A percentile compares a stretch with the other conserved stretches of the same genome.
phyloP scores from a whole-genome alignment of 2,797 vertebrate species.

The Eidolon dupreanum region DNA sequence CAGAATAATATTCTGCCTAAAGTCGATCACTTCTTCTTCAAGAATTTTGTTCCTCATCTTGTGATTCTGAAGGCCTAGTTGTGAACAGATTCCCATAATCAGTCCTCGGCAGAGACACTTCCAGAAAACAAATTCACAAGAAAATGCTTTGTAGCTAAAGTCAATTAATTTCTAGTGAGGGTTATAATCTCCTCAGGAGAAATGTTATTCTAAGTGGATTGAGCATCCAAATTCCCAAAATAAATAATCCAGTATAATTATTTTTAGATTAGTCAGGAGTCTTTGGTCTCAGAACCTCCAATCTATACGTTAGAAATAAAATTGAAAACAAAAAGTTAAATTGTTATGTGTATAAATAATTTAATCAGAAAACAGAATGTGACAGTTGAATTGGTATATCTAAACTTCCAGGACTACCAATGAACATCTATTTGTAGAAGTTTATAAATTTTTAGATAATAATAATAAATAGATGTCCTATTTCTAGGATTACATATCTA shows the following conservation, averaged over 20 bases:
- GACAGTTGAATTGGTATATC: background rate
- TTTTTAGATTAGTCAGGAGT: constrained; percentile 17
- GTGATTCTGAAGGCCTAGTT: constrained; percentile 20
- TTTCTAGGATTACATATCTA: constrained; percentile 9
- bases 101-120: constrained; percentile 6
- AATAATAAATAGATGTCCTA: background rate
- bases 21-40: background rate
- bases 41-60: background rate
- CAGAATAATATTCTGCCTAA: constrained; percentile 2
- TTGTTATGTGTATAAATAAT: background rate
- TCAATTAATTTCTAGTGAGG: constrained; percentile 52
- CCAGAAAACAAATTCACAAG: background rate
- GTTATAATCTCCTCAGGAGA: constrained; percentile 28
- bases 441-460: background rate
- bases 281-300: constrained; percentile 19
- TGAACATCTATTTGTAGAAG: background rate
- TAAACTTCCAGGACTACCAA: background rate
- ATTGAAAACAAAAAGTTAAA: background rate
- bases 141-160: constrained; percentile 54
- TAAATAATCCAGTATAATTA: constrained; percentile 47
- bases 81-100: constrained; percentile 20
- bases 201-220: constrained; percentile 55
- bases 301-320: constrained; percentile 44
- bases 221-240: constrained; percentile 35
- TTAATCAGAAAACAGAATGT: constrained; percentile 12